phyloP scores from a whole-genome alignment of 2,797 vertebrate genomes.

The Sebastes cheni region DNA sequence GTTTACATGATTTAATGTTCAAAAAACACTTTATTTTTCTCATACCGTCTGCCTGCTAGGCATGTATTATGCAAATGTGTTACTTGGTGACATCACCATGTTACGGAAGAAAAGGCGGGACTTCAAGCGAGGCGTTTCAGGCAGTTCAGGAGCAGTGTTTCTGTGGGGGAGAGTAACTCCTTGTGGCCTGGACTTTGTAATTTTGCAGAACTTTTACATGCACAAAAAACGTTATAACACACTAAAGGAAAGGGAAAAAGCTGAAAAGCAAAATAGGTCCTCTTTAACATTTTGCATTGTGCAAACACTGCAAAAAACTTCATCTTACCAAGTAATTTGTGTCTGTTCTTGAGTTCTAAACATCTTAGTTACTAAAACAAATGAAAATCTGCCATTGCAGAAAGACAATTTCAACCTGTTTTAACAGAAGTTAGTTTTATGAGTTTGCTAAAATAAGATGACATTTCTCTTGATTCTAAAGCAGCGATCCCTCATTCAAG shows the following conservation, averaged over 20 bases:
- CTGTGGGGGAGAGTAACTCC: no score
- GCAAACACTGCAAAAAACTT: not conserved
- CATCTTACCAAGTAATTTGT: not conserved
- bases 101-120: no score
- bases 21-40: no score
- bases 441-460: not conserved
- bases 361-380: not conserved
- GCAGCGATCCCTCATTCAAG: not conserved
- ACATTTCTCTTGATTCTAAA: not conserved
- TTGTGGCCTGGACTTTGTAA: no score
- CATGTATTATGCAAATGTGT: no score
- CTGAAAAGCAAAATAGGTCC: accelerated
- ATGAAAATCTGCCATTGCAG: not conserved
- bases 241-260: no score
- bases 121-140: no score
- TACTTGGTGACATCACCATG: no score
- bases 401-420: not conserved
- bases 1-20: no score
- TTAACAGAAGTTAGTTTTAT: not conserved
- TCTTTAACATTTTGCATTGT: not conserved
- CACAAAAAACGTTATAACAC: accelerated
- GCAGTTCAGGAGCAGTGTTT: no score
- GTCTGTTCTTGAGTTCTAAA: not conserved
- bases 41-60: no score
- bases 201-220: accelerated